Conservation (phyloP, 2,888 invertebrate species). For the Crossocerus cetratus region DNA sequence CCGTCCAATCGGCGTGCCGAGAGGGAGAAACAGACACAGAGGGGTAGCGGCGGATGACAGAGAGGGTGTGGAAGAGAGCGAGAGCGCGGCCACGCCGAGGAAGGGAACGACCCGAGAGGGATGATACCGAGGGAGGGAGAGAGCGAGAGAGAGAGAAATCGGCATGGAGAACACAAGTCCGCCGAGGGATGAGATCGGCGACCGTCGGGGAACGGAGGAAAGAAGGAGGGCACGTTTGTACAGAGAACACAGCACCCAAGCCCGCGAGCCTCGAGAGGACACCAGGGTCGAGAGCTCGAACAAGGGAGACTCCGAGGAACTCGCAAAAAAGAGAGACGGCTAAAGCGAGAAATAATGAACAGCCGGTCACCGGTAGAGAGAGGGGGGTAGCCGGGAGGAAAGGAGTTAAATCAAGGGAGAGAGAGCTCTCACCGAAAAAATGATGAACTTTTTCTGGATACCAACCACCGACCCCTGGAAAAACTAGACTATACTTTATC, state of each 20-base stretch:
- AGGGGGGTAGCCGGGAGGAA: not conserved
- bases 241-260: too few species aligned
- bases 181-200: conserved; percentile 3
- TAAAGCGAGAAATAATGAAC: not conserved
- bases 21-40: conserved; percentile 41
- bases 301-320: not conserved
- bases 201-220: not conserved
- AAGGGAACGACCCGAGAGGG: conserved; percentile 25
- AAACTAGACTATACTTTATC: too few species aligned
- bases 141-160: conserved; percentile 4
- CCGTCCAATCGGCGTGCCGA: conserved; percentile 66
- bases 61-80: conserved; percentile 25
- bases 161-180: not conserved
- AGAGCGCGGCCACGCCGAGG: conserved; percentile 5
- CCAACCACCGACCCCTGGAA: too few species aligned
- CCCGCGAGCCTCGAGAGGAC: too few species aligned
- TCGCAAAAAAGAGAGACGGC: not conserved
- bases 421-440: conserved; percentile 47
- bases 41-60: conserved; percentile 34
- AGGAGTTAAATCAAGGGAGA: conserved; percentile 4
- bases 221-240: too few species aligned
- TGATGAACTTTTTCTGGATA: conserved; percentile 57
- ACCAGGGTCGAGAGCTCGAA: not conserved
- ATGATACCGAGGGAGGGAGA: conserved; percentile 4
- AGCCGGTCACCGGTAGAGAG: not conserved